Conservation (phyloP, 2,113 vertebrate genomes). For the Psittacula cyanocephala region DNA sequence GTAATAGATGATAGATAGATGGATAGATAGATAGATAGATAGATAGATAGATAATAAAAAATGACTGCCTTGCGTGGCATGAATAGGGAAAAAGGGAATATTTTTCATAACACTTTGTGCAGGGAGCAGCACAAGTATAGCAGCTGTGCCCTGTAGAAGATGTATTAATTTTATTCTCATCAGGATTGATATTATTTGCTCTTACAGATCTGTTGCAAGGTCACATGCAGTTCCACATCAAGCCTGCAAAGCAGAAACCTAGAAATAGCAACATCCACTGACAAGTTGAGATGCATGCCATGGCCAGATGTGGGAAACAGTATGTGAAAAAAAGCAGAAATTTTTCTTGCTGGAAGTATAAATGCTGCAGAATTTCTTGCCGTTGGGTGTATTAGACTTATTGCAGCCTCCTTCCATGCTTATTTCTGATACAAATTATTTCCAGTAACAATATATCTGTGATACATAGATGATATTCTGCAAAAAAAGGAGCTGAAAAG, state of each 20-base stretch:
- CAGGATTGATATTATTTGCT: not conserved
- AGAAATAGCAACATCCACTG: not conserved
- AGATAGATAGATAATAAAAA: not conserved
- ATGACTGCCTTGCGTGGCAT: fast-evolving
- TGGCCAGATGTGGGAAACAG: not conserved
- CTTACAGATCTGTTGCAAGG: not conserved
- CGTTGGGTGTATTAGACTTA: not conserved
- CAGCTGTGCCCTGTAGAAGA: not conserved
- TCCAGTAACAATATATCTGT: not conserved
- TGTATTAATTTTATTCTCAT: not conserved
- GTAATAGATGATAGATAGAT: not conserved
- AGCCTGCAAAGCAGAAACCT: not conserved
- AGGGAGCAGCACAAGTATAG: not conserved
- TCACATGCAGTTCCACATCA: not conserved
- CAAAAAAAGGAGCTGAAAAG: not conserved
- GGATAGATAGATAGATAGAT: not conserved
- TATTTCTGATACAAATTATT: not conserved
- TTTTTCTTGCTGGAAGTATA: not conserved
- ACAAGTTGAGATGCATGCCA: not conserved
- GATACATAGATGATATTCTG: not conserved
- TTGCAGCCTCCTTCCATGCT: not conserved
- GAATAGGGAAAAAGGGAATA: not conserved
- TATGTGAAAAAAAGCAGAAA: not conserved
- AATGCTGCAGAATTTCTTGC: not conserved
- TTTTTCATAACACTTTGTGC: not conserved